A percentile compares a stretch with the other conserved stretches of the same genome.
Evolutionary conservation across 2,797 vertebrate species (phyloP).

Genomic region (Urophycis tenuis): DNA sequence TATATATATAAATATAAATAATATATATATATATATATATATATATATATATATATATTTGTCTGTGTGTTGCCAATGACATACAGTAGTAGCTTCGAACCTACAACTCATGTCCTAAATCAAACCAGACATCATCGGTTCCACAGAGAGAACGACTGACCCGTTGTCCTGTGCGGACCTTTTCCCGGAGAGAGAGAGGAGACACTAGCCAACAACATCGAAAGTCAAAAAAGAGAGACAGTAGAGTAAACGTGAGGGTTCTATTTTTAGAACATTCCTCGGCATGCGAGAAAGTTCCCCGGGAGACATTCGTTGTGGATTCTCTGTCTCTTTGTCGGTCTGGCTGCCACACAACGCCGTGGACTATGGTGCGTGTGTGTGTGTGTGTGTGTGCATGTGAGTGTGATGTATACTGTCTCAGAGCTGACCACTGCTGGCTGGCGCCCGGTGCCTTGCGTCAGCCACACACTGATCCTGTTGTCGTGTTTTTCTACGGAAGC

Average conservation of each 20-base stretch:
- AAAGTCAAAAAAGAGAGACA: conserved; percentile 14
- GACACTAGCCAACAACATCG: background rate
- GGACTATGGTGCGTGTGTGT: conserved; percentile 37
- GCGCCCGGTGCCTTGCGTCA: conserved; percentile 62
- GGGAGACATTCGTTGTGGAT: conserved; percentile 54
- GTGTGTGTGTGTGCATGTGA: conserved; percentile 21
- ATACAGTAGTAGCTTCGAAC: background rate
- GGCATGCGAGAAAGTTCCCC: conserved; percentile 53
- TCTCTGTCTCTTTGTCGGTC: conserved; percentile 53
- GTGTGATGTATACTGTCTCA: conserved; percentile 53
- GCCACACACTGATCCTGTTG: conserved; percentile 54
- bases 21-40: too few species aligned
- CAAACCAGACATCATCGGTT: background rate
- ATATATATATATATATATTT: too few species aligned
- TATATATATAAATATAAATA: too few species aligned
- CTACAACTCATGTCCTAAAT: background rate
- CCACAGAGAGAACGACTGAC: background rate
- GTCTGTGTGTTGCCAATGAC: too few species aligned
- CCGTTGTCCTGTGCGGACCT: conserved; percentile 5
- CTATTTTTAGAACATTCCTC: conserved; percentile 69
- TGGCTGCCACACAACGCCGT: conserved; percentile 8
- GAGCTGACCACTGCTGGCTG: conserved; percentile 59
- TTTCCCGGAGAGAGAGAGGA: conserved; percentile 15
- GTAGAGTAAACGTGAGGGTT: conserved; percentile 22
- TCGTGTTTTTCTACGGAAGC: conserved; percentile 69